Percentiles rank a stretch among this genome's conserved stretches.
Evolutionary conservation across 2,888 invertebrate genomes (phyloP).

Genomic region (Helicoverpa assulta): DNA sequence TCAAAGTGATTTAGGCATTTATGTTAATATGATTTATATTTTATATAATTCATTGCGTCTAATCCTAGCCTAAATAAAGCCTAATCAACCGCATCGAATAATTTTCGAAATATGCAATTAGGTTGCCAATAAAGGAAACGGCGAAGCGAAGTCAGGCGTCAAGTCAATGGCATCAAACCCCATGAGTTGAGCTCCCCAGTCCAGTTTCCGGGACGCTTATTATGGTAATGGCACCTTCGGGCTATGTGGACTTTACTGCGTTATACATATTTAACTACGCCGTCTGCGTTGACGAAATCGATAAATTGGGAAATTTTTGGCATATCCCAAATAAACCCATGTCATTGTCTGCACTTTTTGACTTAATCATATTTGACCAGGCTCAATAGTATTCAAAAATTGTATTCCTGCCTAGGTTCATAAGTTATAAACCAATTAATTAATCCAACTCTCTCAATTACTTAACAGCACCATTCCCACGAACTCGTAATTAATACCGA

Average conservation of each 20-base stretch:
- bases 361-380: neutral
- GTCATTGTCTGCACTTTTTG: neutral
- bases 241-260: conserved; percentile 48
- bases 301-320: conserved; percentile 7
- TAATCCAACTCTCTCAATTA: conserved; percentile 44
- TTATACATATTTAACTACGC: conserved; percentile 51
- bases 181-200: conserved; percentile 49
- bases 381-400: neutral
- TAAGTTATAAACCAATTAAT: conserved; percentile 6
- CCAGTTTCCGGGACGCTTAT: conserved; percentile 60
- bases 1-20: too few relatives aligned
- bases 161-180: conserved; percentile 52
- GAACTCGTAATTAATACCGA: conserved; percentile 48
- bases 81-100: conserved; percentile 38
- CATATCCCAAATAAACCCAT: too few relatives aligned
- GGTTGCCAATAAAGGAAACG: conserved; percentile 55
- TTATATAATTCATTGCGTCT: conserved; percentile 15
- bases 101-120: conserved; percentile 56
- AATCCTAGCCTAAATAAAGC: too few relatives aligned
- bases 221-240: conserved; percentile 59
- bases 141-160: conserved; percentile 64
- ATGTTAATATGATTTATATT: too few relatives aligned
- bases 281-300: conserved; percentile 40
- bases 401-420: neutral
- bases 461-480: conserved; percentile 33